Evolutionary conservation across 2,888 invertebrate species (phyloP), one percentile per base, ranked within the genome.

Genomic region (Cyclophora albipunctata): DNA sequence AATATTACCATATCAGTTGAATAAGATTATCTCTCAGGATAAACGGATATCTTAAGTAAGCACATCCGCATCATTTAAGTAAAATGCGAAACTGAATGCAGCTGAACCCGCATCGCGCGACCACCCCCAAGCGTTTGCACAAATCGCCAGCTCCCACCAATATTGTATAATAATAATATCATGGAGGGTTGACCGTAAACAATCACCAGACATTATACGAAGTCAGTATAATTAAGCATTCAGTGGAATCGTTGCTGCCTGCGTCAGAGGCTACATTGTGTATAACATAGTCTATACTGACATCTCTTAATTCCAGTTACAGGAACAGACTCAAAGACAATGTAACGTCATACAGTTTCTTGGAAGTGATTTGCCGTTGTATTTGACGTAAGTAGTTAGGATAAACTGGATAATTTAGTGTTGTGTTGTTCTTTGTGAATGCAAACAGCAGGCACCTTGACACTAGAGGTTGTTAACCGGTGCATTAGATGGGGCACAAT

Each of bases 381-480:
- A 20, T 20, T 20, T 20, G 20, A 20, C 2, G 20, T 20, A 20
- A 20, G 20, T 20, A 20, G 20, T 20, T 20, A 20, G 20, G 20
- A 20, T 20, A 20, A 20, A 20, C 20, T 20, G 20, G 20, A 20
- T 20, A 20, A 20, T 20, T 20, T 20, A 20, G 20, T 37, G 37
- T 68, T 67, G 72, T 69, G 80, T 72, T 64, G 69, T 61, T 75
- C 71, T 75, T 69, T 74, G 67, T 64, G 68, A 72, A 73, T 78
- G 76, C 78, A 78, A 78, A 69, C 72, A 73, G 68, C 81, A 81
- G 84, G 82, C 86, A 85, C 86, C 85, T 88, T 86, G 86, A 80
- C 75, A 81, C 80, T 81, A 81, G 82, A 88, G 88, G 88, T 88
- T 87, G 87, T 82, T 88, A 86, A 88, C 88, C 88, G 86, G 78